Evolutionary conservation across 2,888 invertebrate species (phyloP), one percentile per base, ranked within the genome.

Genomic region (Cybosia mesomella): DNA sequence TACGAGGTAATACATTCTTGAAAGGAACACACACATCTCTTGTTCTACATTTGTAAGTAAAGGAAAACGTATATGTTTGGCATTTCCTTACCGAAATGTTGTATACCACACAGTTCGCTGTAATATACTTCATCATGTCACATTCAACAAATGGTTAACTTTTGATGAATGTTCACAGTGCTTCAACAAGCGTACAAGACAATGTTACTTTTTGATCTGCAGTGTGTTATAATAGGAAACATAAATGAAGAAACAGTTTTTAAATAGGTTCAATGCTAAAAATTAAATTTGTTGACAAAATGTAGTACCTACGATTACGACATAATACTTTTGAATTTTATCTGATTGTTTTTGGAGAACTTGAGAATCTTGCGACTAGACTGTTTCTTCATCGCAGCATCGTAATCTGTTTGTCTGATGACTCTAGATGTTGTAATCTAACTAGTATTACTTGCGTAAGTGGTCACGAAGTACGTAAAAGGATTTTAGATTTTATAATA

Each of bases 71-170:
- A 43, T 15, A 15, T 68, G 67, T 65, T 68, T 73, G 70, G 58
- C 71, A 70, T 71, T 67, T 69, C 73, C 72, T 54, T 74, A 70
- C 70, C 70, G 21, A 66, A 72, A 72, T 68, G 73, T 59, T 62
- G 66, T 69, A n/a, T n/a, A 69, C 58, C 58, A 68, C 64, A 62
- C 54, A 69, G 58, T 54, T 55, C 49, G 21, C 58, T 54, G 57
- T 68, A 67, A 64, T 59, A 70, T 49, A 18, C 8, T 49, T 67
- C 61, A 73, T 72, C 58, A 67, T 74, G 72, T 67, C 54, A 61
- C 61, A 64, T 70, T 66, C 18, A 61, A 69, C 64, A 61, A 73
- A 70, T 71, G 67, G 71, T 43, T 43, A 57, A 64, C 61, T 67
- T 71, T 15, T 58, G 49, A 65, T 58, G n/a, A 22, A 58, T 58